Base-by-base conservation (phyloP, 2,113 vertebrate genomes). In the Psittacula cyanocephala region DNA sequence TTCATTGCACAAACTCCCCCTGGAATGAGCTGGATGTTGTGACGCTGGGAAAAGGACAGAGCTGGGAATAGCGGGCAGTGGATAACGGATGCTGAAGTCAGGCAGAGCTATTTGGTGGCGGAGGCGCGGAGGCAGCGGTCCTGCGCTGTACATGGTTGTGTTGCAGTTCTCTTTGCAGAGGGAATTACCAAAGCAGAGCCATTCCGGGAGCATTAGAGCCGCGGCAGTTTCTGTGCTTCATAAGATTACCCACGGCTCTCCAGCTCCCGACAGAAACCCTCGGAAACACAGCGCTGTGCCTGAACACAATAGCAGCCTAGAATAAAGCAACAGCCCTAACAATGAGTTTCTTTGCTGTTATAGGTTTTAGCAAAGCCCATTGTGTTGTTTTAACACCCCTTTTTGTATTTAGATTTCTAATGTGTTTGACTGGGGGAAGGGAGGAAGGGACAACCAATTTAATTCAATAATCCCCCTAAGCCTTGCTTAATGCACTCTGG, bases 381-480 rank as follows among this genome's bases (percentile, higher is more conserved):
- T 91, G 91, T 91, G 64, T 63, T 59, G 59, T 57, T 81, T 77
- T 49, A 91, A 83, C 86, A 31, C 37, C 20, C 88, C 28, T 60
- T 57, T 81, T 39, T 59, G 52, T 43, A 70, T 89, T 92, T 77
- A 52, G 81, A 89, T 91, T 87, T 62, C 79, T 2, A 44, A 57
- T 35, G 70, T 81, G 69, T 92, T 64, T 71, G 88, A 33, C 81
- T 82, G 86, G 95, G 93, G 95, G 88, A 79, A 94, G 89, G 91
- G 91, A 84, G 91, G 89, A 95, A 95, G 93, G 92, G 88, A 78
- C 88, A 81, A 86, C 91, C 81, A 79, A 85, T 95, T 92, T 97
- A 96, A 96, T 94, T 94, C 86, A 28, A 79, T 95, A 96, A 96
- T 96, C 91, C 95, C 59, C 60, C 37, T 93, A 94, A 97, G 92